Evolutionary conservation across 53 echinoderm and acorn worm genomes (phyloP).

Genomic region (Hippasteria phrygiana): DNA sequence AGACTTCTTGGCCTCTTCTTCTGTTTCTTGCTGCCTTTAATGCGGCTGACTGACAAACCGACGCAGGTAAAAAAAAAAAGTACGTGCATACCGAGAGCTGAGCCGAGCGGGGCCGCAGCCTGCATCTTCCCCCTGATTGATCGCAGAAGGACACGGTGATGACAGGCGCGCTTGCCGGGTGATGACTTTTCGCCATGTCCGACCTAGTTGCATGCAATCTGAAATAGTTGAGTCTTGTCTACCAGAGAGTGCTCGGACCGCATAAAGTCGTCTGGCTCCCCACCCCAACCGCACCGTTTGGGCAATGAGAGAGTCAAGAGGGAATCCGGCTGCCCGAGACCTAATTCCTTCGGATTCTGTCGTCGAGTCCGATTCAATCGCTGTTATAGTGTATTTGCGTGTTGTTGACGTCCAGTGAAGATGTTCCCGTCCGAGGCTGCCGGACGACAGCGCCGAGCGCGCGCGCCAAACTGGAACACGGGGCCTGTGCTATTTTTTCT

Average conservation of each 20-base stretch:
- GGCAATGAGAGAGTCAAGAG: background rate
- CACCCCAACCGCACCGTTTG: background rate
- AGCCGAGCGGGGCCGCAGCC: background rate
- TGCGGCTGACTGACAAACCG: background rate
- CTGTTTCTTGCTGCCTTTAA: background rate
- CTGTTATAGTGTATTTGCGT: background rate
- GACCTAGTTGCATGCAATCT: slow-evolving; percentile 49
- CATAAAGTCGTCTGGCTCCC: slow-evolving; percentile 8
- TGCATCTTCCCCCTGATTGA: slow-evolving; percentile 37
- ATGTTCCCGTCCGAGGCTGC: background rate
- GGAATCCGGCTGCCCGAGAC: slow-evolving; percentile 11
- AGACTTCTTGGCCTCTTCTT: background rate
- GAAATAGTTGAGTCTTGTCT: slow-evolving; percentile 1
- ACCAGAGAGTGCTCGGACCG: background rate
- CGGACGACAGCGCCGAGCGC: background rate
- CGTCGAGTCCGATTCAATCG: slow-evolving; percentile 25
- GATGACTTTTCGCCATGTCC: slow-evolving; percentile 61
- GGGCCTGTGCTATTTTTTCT: background rate
- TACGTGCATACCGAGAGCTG: background rate
- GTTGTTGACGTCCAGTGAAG: background rate
- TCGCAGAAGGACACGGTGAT: slow-evolving; percentile 32
- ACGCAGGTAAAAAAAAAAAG: background rate
- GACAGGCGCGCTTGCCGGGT: slow-evolving; percentile 34
- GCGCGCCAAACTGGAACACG: slow-evolving; percentile 35
- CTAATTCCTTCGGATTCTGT: slow-evolving; percentile 13